phyloP scores from a whole-genome alignment of 2,113 vertebrate species.

The Antechinus stuartii region DNA sequence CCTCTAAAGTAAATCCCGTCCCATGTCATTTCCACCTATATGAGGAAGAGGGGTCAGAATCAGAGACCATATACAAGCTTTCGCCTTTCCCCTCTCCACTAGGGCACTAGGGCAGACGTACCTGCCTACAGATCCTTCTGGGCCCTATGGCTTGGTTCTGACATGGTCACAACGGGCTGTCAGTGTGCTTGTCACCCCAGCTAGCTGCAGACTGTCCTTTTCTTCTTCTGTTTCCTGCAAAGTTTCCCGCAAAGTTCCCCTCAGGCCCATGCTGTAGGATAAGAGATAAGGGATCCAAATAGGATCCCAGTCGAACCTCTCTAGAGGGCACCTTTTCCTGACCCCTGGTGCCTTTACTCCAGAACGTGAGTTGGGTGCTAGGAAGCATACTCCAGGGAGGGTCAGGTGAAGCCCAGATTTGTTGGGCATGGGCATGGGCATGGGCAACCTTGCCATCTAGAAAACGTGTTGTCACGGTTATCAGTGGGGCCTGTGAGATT shows the following conservation, averaged over 20 bases:
- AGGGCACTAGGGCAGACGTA: not conserved
- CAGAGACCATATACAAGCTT: not conserved
- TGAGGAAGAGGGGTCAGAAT: not conserved
- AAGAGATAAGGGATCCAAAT: not conserved
- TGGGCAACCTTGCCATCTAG: not conserved
- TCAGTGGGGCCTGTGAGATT: not conserved
- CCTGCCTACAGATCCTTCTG: not conserved
- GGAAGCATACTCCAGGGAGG: not conserved
- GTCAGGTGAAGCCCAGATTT: not conserved
- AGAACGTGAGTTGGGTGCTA: not conserved
- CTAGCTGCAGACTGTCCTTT: not conserved
- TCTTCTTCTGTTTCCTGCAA: not conserved
- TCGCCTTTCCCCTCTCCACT: not conserved
- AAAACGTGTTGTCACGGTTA: not conserved
- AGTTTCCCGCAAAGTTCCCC: not conserved
- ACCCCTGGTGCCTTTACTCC: not conserved
- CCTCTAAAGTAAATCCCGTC: not conserved
- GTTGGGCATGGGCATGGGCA: not conserved
- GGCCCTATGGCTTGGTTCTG: not conserved
- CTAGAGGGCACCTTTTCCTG: not conserved
- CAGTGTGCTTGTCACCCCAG: not conserved
- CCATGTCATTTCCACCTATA: not conserved
- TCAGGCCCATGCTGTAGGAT: not conserved
- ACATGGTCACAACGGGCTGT: not conserved
- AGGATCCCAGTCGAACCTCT: not conserved